A percentile compares a stretch with the other conserved stretches of the same genome.
Conservation (phyloP, 2,888 invertebrate genomes). For the Cyaniris semiargus region DNA sequence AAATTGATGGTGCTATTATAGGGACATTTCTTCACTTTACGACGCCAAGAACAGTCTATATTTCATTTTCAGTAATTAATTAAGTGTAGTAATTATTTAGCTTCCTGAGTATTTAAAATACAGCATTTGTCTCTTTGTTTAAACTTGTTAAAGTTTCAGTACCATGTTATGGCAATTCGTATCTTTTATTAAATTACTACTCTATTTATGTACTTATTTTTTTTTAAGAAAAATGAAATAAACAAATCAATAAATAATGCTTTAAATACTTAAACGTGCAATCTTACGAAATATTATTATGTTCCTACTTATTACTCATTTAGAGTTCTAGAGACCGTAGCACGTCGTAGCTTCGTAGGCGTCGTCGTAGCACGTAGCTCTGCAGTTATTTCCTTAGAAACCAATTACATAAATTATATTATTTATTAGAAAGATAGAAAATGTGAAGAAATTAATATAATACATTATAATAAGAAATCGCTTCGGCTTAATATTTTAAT, state of each 20-base stretch:
- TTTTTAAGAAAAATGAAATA: no score
- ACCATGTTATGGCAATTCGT: not conserved
- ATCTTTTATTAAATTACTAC: not conserved
- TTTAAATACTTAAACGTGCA: no score
- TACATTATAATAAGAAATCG: no score
- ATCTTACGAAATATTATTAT: not conserved
- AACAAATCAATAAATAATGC: no score
- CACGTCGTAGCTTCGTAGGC: not conserved
- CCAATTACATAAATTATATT: not conserved
- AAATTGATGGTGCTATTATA: conserved; percentile 11
- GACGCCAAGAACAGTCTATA: not conserved
- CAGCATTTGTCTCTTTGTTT: not conserved
- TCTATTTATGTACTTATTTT: not conserved
- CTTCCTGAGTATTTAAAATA: not conserved
- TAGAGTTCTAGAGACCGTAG: not conserved
- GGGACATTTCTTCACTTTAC: conserved; percentile 3
- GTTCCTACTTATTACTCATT: not conserved
- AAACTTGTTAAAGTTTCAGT: not conserved
- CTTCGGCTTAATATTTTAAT: no score
- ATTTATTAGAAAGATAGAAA: not conserved
- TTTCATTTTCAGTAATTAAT: not conserved
- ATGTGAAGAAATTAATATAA: not conserved
- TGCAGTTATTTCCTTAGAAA: not conserved
- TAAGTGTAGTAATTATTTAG: not conserved
- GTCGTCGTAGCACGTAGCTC: not conserved